Evolutionary conservation across 2,113 vertebrate species (phyloP).

Genomic region (Zootoca vivipara): DNA sequence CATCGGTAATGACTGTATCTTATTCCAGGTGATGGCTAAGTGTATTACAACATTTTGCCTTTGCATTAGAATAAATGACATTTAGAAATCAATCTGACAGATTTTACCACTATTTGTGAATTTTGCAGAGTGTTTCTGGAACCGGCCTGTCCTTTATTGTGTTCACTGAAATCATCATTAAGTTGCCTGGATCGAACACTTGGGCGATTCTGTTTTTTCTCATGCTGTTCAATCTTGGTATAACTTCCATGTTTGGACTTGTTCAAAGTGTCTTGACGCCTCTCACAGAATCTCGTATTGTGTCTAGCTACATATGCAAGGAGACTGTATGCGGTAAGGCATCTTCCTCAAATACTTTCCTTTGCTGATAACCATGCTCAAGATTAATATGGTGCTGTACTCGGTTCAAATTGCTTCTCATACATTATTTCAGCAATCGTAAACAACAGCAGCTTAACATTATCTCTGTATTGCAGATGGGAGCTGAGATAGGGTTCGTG

Average conservation of each 20-base stretch:
- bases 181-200: slow-evolving; percentile 86
- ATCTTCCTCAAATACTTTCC: background rate
- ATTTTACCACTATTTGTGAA: background rate
- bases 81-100: background rate
- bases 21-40: background rate
- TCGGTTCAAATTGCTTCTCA: background rate
- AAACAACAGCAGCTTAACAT: no score
- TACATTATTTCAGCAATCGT: background rate
- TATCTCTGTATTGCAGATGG: background rate
- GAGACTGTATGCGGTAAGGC: slow-evolving; percentile 83
- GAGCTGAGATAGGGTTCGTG: background rate
- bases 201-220: slow-evolving; percentile 93
- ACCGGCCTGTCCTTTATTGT: slow-evolving; percentile 90
- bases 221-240: slow-evolving; percentile 90
- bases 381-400: background rate
- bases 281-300: slow-evolving; percentile 77
- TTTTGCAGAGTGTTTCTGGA: slow-evolving; percentile 85
- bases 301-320: slow-evolving; percentile 79
- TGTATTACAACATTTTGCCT: background rate
- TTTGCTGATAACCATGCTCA: background rate
- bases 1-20: background rate
- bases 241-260: slow-evolving; percentile 94
- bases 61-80: background rate
- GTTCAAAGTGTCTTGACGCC: slow-evolving; percentile 87
- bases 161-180: slow-evolving; percentile 87